Percentiles rank a stretch among this genome's conserved stretches.
phyloP scores from a whole-genome alignment of 2,797 vertebrate species.

The Muscicapa striata region DNA sequence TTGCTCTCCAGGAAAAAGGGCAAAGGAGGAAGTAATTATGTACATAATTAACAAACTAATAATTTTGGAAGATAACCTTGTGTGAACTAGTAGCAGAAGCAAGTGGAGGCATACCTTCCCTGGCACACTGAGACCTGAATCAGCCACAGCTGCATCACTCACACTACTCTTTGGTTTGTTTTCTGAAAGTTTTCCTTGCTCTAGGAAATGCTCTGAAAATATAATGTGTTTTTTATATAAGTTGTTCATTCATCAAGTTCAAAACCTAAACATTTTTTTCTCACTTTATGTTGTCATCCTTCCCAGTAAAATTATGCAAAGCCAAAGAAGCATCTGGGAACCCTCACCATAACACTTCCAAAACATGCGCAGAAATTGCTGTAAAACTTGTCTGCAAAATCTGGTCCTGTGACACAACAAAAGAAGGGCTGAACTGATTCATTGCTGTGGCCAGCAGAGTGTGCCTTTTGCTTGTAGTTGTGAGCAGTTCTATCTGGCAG shows the following conservation, averaged over 20 bases:
- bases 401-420: neutral
- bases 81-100: neutral
- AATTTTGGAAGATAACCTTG: neutral
- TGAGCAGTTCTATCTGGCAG: neutral
- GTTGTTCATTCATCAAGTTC: neutral
- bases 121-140: neutral
- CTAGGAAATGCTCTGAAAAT: neutral
- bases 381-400: neutral
- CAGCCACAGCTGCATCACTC: neutral
- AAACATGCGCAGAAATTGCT: neutral
- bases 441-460: slow-evolving; percentile 4
- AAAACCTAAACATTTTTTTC: neutral
- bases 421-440: neutral
- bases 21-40: neutral
- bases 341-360: neutral
- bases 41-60: neutral
- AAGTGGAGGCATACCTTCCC: neutral
- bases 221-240: neutral
- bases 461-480: neutral
- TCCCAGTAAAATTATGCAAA: neutral
- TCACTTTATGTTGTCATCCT: neutral
- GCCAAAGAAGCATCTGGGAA: neutral
- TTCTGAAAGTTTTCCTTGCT: neutral
- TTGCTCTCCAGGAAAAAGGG: neutral
- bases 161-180: neutral